Evolutionary conservation across 2,113 vertebrate species (phyloP).

Genomic region (Sitta europaea): DNA sequence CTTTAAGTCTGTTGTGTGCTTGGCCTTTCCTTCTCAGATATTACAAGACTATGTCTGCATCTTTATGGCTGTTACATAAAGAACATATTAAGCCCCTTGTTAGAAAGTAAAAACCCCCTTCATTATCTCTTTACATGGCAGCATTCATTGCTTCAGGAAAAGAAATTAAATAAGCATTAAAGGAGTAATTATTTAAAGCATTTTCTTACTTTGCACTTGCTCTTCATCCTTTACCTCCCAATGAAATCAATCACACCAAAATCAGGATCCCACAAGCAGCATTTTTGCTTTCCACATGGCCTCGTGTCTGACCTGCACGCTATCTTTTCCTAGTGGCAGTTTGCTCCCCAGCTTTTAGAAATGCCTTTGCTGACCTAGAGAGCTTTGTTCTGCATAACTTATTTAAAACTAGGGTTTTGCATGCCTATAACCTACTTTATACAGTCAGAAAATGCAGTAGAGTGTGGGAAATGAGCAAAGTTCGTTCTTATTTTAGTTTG

Average conservation of each 20-base stretch:
- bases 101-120: background rate
- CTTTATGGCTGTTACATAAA: background rate
- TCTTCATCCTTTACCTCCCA: background rate
- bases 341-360: background rate
- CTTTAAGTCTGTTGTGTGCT: background rate
- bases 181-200: background rate
- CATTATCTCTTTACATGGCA: background rate
- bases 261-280: background rate
- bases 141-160: background rate
- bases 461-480: background rate
- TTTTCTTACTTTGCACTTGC: background rate
- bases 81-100: background rate
- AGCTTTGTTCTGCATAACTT: background rate
- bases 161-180: background rate
- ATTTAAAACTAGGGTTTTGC: background rate
- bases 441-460: background rate
- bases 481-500: background rate
- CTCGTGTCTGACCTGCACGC: rapidly evolving
- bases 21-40: background rate
- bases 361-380: background rate
- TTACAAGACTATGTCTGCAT: background rate
- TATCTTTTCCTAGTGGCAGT: background rate
- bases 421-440: background rate
- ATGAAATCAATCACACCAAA: background rate
- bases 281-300: background rate